Evolutionary conservation across 1,140 invertebrate genomes (phyloP), one percentile per base, ranked within the genome.

Genomic region (Zaprionus nigranus): DNA sequence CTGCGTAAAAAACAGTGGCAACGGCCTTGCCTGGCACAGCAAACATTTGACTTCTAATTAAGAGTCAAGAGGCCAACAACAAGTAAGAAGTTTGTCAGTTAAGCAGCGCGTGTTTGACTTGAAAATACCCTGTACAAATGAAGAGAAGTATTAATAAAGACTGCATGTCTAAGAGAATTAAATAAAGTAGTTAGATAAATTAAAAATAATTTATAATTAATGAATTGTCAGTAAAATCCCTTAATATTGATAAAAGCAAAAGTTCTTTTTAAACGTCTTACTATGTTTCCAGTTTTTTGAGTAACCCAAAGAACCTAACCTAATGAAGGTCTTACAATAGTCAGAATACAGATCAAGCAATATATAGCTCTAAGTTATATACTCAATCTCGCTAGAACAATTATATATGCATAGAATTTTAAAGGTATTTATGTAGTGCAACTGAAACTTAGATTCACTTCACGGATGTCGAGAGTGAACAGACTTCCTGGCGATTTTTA

Each of bases 31-130:
- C 76, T 61, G 65, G 65, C 66, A 17, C n/a, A 70, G 84, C 81
- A 83, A 81, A 79, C 84, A 84, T 90, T 87, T 81, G 84, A 83
- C 85, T 88, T 88, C 78, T 87, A 87, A 87, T 87, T 87, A 87
- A 87, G 74, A 71, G 62, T 69, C 46, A 64, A 72, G 56, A 72
- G 62, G 61, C 60, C 68, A 66, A 65, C 54, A 61, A 36, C 49
- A 57, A 57, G 57, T 36, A 72, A 17, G 53, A 57, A 49, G 12
- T 28, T 5, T 20, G 26, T 17, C 5, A 20, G 5, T 3, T 22
- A 7, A 20, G n/a, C 12, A 58, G 69, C 38, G 22, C 26, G 34
- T 20, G 46, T n/a, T 22, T 9, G 28, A 38, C 20, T 7, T 17
- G 12, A 28, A 62, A 51, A 51, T 51, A 51, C 46, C 22, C 46